Percentiles rank a stretch among this genome's conserved stretches.
phyloP scores from a whole-genome alignment of 2,888 invertebrate species.

The Amiota minor region DNA sequence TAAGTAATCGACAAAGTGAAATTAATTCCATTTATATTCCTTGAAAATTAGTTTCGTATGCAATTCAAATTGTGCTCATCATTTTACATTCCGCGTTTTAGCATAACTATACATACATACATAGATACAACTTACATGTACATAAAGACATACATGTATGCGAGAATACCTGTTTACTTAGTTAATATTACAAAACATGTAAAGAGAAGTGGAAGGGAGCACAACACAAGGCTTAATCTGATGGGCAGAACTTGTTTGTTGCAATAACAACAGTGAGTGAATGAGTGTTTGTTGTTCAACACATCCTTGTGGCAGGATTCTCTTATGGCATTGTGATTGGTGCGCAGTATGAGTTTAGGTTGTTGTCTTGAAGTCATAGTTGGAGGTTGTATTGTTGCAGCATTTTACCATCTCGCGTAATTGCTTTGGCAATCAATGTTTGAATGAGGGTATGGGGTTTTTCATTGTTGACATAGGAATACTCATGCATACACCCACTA shows the following conservation, averaged over 20 bases:
- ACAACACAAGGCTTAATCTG: neutral
- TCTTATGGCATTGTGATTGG: no score
- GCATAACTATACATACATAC: conserved; percentile 1
- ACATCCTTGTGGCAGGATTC: no score
- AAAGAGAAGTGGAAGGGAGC: neutral
- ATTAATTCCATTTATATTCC: conserved; percentile 49
- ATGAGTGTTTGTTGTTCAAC: no score
- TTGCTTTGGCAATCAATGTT: no score
- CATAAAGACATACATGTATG: conserved; percentile 8
- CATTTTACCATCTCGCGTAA: no score
- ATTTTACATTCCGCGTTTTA: conserved; percentile 28
- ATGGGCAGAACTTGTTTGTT: neutral
- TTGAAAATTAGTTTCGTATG: conserved; percentile 39
- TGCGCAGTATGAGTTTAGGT: no score
- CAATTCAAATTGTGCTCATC: conserved; percentile 28
- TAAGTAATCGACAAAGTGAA: conserved; percentile 48
- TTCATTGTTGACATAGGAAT: no score
- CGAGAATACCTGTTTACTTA: conserved; percentile 2
- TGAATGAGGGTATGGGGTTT: no score
- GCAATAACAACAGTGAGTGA: no score
- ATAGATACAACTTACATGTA: neutral
- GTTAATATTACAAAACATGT: conserved; percentile 13
- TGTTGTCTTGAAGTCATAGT: no score
- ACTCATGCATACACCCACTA: no score
- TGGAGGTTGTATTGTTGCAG: no score